Evolutionary conservation across 2,888 invertebrate genomes (phyloP).

Genomic region (Campopleginae sp.): DNA sequence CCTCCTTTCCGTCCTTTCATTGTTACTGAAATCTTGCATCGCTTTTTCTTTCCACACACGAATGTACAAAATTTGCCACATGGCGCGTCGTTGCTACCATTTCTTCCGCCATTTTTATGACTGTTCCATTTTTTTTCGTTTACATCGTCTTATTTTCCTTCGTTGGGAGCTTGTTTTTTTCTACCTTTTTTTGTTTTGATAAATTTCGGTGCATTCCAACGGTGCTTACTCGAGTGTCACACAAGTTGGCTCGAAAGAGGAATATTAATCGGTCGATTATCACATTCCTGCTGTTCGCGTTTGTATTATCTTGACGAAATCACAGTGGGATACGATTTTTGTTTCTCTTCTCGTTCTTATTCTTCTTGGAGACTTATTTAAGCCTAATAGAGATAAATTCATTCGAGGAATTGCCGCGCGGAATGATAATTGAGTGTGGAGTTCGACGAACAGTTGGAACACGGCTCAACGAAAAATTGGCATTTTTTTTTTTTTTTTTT

Average conservation of each 20-base stretch:
- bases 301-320: slow-evolving; percentile 18
- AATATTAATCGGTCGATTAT: not conserved
- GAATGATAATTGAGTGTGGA: slow-evolving; percentile 56
- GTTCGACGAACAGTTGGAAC: slow-evolving; percentile 48
- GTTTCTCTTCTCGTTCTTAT: not conserved
- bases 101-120: not conserved
- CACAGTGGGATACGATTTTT: not conserved
- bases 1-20: slow-evolving; percentile 32
- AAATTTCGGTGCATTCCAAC: not conserved
- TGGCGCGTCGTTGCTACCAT: not conserved
- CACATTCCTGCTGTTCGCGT: not conserved
- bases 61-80: slow-evolving; percentile 25
- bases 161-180: not conserved
- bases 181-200: not conserved
- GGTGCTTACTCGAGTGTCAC: not conserved
- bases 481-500: slow-evolving; percentile 1
- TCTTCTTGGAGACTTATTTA: slow-evolving; percentile 43
- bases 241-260: not conserved
- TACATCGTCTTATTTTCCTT: not conserved
- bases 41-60: slow-evolving; percentile 7
- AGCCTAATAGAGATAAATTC: slow-evolving; percentile 61
- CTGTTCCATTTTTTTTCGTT: not conserved
- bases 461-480: slow-evolving; percentile 12
- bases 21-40: slow-evolving; percentile 38
- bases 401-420: slow-evolving; percentile 52